Evolutionary conservation across 2,888 invertebrate species (phyloP), one percentile per base, ranked within the genome.

Genomic region (Ectropis crepuscularia): DNA sequence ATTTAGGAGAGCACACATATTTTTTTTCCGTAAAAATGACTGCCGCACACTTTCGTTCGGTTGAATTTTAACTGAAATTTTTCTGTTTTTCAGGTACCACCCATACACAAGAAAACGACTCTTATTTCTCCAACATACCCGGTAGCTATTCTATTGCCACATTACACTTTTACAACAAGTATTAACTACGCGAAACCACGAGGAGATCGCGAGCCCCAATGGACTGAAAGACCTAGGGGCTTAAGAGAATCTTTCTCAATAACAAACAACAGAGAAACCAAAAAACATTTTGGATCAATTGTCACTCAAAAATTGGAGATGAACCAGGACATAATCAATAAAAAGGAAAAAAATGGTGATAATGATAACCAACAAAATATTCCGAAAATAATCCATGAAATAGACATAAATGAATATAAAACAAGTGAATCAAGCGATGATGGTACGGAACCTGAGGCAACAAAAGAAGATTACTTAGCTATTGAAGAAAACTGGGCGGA

Each of bases 231-330:
- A 83, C 10, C 73, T 76, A 4, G 50, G 74, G 6, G 48, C 81
- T 5, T 83, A 87, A 77, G 79, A 63, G 80, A 85, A 39, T 85
- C 86, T 61, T 58, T 87, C 8, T 53, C 62, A 39, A 81, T 83
- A 0, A 79, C 86, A 77, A 85, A 86, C 58, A 71, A 67, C n/a
- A 79, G 77, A 37, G 72, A 82, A 16, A 84, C 86, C 63, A 49
- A 49, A 49, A 12, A 39, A 50, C 7, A 50, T 12, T 39, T 53
- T 28, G 53, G 28, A 5, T 7, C 53, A 42, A 28, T 53, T 5
- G 16, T 12, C 7, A 6, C 2, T 28, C 28, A 42, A 28, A 53
- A 41, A 42, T n/a, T 42, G 11, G 11, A 43, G n/a, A 53, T n/a
- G 28, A 41, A 69, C 43, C 39, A 46, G 11, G 53, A 57, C 41